These are phyloP conservation scores for Corydoras sp. DNA, from an alignment of 2,113 vertebrate species.

Conservation along the genomic window DNA sequence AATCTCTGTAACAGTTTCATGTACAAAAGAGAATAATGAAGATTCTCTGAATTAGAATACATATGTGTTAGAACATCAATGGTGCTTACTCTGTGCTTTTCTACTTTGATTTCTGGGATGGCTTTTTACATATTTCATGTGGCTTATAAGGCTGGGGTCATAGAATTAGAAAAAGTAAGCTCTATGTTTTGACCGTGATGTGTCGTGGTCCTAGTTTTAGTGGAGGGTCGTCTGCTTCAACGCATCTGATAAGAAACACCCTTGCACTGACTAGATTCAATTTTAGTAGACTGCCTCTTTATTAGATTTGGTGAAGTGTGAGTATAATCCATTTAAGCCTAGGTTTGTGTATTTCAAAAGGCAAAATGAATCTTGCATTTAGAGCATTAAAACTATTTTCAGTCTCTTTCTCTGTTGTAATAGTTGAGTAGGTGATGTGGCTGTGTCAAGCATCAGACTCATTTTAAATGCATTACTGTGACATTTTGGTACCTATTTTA, in stretches of 20 bases:
- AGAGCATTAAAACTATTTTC: constrained; percentile 23
- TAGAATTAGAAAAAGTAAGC: constrained; percentile 33
- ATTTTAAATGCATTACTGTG: constrained; percentile 32
- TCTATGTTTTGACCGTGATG: constrained; percentile 26
- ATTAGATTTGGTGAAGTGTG: constrained; percentile 8
- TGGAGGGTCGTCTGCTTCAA: constrained; percentile 28
- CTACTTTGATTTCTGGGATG: constrained; percentile 32
- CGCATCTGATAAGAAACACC: constrained; percentile 15
- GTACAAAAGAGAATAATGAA: constrained; percentile 25
- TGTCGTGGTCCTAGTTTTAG: constrained; percentile 34
- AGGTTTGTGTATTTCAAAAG: constrained; percentile 29
- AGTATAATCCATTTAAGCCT: constrained; percentile 20
- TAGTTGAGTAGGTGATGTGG: constrained; percentile 13
- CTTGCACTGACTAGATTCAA: constrained; percentile 22
- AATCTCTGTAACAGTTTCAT: constrained; percentile 25
- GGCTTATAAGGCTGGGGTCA: constrained; percentile 20
- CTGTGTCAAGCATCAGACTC: constrained; percentile 13
- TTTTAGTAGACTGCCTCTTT: constrained; percentile 24
- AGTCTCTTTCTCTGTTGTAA: constrained; percentile 23
- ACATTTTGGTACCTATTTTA: constrained; percentile 9
- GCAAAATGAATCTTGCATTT: constrained; percentile 18
- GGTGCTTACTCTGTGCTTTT: constrained; percentile 42
- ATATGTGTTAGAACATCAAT: constrained; percentile 35
- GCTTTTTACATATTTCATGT: constrained; percentile 32
- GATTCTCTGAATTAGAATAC: constrained; percentile 31